Evolutionary conservation across 2,888 invertebrate genomes (phyloP).

Genomic region (Trichogramma dendrolimi): DNA sequence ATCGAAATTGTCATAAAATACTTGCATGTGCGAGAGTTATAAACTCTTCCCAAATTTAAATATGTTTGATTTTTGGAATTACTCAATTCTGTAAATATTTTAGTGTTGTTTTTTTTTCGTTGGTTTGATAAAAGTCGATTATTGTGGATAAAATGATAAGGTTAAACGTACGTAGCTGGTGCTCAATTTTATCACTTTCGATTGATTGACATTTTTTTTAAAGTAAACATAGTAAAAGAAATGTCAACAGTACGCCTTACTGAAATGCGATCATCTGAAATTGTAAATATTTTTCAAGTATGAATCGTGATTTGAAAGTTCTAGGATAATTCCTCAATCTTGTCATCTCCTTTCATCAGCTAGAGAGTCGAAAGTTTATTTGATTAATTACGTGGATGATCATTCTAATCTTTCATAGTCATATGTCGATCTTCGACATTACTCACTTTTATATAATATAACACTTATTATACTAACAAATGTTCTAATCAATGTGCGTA

Average conservation of each 20-base stretch:
- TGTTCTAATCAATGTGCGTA: slow-evolving; percentile 40
- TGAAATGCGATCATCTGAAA: slow-evolving; percentile 11
- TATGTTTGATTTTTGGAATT: slow-evolving; percentile 19
- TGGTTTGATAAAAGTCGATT: slow-evolving; percentile 18
- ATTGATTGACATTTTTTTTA: slow-evolving; percentile 11
- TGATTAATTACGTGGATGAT: slow-evolving; percentile 12
- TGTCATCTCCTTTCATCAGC: no score
- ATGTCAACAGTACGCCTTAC: slow-evolving; percentile 5
- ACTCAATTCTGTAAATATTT: slow-evolving; percentile 27
- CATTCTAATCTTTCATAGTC: slow-evolving; percentile 24
- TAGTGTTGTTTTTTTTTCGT: slow-evolving; percentile 18
- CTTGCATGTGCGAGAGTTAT: no score
- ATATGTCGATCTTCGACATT: slow-evolving; percentile 18
- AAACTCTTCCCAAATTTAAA: slow-evolving; percentile 13
- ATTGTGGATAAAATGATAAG: slow-evolving; percentile 21
- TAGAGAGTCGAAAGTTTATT: not conserved
- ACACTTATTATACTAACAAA: slow-evolving; percentile 29
- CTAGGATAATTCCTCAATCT: no score
- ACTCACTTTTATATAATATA: slow-evolving; percentile 27
- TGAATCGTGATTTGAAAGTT: no score
- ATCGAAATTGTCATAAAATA: no score
- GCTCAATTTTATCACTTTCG: slow-evolving; percentile 24
- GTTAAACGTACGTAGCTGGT: slow-evolving; percentile 18
- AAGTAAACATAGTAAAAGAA: slow-evolving; percentile 12
- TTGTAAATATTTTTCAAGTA: slow-evolving; percentile 23